Percentiles rank a stretch among this genome's conserved stretches.
phyloP scores from a whole-genome alignment of 1,140 invertebrate species.

The Drosophila azteca region DNA sequence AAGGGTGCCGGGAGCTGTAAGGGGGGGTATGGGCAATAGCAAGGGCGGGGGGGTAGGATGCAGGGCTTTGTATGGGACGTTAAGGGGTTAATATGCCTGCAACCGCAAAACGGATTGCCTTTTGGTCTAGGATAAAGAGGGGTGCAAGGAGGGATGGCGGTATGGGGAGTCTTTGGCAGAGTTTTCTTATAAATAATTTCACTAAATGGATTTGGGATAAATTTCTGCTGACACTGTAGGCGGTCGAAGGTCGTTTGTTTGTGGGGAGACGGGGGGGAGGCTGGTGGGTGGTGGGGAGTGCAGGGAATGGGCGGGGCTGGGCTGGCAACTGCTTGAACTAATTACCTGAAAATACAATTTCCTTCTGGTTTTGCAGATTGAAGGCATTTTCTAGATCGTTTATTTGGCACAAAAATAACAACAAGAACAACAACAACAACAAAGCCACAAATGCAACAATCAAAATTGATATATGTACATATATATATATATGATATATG shows the following conservation, averaged over 20 bases:
- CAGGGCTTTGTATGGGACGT: slow-evolving; percentile 33
- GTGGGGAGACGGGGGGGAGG: neutral
- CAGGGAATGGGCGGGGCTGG: too few species aligned
- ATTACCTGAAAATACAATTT: slow-evolving; percentile 76
- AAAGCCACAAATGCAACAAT: slow-evolving; percentile 64
- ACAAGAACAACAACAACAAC: neutral
- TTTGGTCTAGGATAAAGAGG: slow-evolving; percentile 14
- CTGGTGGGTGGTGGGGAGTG: slow-evolving; percentile 15
- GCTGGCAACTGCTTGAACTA: slow-evolving; percentile 65
- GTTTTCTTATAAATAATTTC: slow-evolving; percentile 80
- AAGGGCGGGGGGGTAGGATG: neutral
- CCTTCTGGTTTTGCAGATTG: slow-evolving; percentile 38
- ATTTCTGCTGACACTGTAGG: slow-evolving; percentile 47
- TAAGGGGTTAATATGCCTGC: slow-evolving; percentile 81
- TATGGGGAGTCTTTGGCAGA: neutral
- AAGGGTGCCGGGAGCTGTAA: neutral
- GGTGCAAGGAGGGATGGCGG: neutral
- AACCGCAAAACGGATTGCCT: slow-evolving; percentile 79
- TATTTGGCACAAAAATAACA: slow-evolving; percentile 20
- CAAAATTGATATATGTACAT: slow-evolving; percentile 47
- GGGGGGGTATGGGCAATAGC: neutral
- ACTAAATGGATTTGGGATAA: slow-evolving; percentile 78
- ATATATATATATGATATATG: slow-evolving; percentile 23
- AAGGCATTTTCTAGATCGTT: slow-evolving; percentile 49
- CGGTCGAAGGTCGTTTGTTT: neutral